Base-by-base conservation (phyloP, 1,140 invertebrate genomes). In the Leptoteleia sp. region DNA sequence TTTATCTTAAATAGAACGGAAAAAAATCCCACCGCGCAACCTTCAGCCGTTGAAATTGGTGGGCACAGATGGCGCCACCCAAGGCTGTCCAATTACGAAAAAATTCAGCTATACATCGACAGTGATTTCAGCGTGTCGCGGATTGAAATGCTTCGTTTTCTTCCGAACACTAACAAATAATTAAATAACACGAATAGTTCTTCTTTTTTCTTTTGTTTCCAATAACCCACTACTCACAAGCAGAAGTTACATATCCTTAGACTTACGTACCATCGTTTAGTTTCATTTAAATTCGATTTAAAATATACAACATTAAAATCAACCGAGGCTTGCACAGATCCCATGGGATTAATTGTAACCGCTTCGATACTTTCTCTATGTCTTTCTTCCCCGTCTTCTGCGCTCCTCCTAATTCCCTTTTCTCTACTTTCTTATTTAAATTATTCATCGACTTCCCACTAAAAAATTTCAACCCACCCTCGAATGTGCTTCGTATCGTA, bases 251-350 rank as follows among this genome's bases (percentile, higher is more conserved):
- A 57, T 81, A 83, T 73, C 76, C 67, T 79, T 75, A 75, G 62
- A 67, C 61, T 68, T 71, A 79, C 75, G 77, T 73, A 73, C 72
- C 79, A 37, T 73, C 62, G 9, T 62, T 50, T 77, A 37, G 42
- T 73, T 55, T 76, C 50, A 31, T 70, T 76, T 62, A 81, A 85
- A 85, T 84, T 84, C 67, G 79, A 84, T 84, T 82, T 84, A 85
- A 84, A 71, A 72, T 83, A 79, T 75, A 85, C 77, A 81, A 86
- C 81, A 80, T 82, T 76, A 64, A 81, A 84, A 86, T 82, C 80
- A 85, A 85, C 71, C 81, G 78, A 86, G 77, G 79, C 82, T 87
- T 87, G 85, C 85, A 86, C 84, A 86, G 81, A 82, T 85, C 85
- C 85, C 85, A 82, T 84, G 80, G 77, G 75, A 83, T 82, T 81